A percentile compares a stretch with the other conserved stretches of the same genome.
Conservation (phyloP, 2,113 vertebrate species). For the Macroglossus sobrinus region DNA sequence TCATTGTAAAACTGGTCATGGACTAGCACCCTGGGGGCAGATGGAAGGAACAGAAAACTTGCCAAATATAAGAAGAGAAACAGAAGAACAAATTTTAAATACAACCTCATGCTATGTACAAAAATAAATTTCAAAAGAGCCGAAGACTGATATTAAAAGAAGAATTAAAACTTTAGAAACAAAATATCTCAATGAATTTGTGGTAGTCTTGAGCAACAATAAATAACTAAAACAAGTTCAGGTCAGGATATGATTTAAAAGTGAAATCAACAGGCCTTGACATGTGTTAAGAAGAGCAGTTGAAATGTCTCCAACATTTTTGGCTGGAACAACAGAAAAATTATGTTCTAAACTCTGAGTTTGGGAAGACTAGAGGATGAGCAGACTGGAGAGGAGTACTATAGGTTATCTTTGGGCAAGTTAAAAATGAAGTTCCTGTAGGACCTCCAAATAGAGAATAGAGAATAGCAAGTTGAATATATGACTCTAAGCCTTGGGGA, state of each 20-base stretch:
- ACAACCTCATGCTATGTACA: neutral
- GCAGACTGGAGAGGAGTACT: neutral
- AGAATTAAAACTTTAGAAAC: neutral
- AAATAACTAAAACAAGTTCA: neutral
- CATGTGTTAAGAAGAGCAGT: neutral
- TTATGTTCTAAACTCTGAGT: neutral
- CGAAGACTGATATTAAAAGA: neutral
- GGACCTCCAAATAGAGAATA: neutral
- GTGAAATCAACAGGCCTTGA: neutral
- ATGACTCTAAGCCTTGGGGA: neutral
- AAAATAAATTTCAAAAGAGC: slow-evolving; percentile 8
- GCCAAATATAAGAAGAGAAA: neutral
- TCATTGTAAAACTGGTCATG: neutral
- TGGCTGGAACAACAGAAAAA: neutral
- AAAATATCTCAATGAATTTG: neutral
- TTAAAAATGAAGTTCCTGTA: neutral
- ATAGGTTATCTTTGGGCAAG: neutral
- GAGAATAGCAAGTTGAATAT: neutral
- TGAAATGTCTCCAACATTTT: neutral
- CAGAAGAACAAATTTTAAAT: neutral
- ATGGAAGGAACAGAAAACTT: neutral
- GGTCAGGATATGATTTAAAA: neutral
- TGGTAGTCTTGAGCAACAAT: neutral
- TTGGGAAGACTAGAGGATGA: neutral
- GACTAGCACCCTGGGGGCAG: neutral